phyloP scores from a whole-genome alignment of 2,113 vertebrate genomes.

The Damaliscus lunatus region DNA sequence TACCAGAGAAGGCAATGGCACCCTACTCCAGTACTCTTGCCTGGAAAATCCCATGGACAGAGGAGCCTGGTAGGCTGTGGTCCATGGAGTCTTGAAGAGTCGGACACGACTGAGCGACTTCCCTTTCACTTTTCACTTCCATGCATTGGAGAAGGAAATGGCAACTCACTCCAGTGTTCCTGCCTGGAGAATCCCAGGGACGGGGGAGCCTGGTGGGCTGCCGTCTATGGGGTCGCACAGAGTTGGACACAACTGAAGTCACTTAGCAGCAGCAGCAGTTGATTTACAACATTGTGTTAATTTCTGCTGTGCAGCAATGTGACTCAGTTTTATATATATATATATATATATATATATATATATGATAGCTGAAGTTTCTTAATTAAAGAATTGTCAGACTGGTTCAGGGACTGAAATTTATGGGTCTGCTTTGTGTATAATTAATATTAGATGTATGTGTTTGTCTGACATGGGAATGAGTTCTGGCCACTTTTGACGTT shows the following conservation, averaged over 20 bases:
- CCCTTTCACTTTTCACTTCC: too few species aligned
- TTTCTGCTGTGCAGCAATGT: not conserved
- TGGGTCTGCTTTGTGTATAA: not conserved
- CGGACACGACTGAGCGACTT: rapidly evolving
- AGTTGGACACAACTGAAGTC: too few species aligned
- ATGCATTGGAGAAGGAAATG: too few species aligned
- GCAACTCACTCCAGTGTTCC: too few species aligned
- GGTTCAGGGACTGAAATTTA: not conserved
- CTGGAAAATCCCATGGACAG: too few species aligned
- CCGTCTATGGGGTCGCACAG: too few species aligned
- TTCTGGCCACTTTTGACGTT: slow-evolving; percentile 1
- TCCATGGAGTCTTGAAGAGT: too few species aligned
- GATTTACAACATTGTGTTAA: not conserved
- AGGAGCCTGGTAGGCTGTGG: too few species aligned
- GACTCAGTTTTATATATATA: not conserved
- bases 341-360: not conserved
- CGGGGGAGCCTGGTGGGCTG: too few species aligned
- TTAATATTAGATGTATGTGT: slow-evolving; percentile 15
- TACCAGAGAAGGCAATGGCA: not conserved
- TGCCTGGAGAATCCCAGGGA: too few species aligned
- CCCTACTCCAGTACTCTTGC: too few species aligned
- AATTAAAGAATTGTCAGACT: not conserved
- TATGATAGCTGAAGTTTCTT: not conserved
- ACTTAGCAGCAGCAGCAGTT: not conserved
- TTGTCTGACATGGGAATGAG: not conserved